These are phyloP conservation scores for Lordiphosa stackelbergi DNA, from an alignment of 1,140 invertebrate genomes.

Conservation along the genomic window DNA sequence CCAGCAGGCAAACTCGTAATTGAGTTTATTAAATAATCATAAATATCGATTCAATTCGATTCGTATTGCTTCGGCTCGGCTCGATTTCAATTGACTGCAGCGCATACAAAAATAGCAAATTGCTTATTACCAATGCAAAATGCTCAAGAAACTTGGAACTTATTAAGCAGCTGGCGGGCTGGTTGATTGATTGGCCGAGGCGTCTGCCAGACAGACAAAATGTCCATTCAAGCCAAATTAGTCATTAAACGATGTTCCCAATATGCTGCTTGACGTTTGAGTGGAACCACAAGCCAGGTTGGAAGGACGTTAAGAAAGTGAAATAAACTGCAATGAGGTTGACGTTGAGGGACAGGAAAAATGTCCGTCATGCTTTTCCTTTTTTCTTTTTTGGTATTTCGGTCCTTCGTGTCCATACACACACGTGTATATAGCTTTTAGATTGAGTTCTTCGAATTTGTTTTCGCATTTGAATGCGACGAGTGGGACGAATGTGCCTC, in stretches of 20 bases:
- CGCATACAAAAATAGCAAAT: slow-evolving; percentile 37
- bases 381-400: slow-evolving; percentile 7
- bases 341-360: slow-evolving; percentile 73
- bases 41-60: slow-evolving; percentile 62
- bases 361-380: slow-evolving; percentile 30
- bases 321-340: slow-evolving; percentile 58
- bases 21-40: slow-evolving; percentile 75
- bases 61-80: slow-evolving; percentile 1
- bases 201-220: slow-evolving; percentile 10
- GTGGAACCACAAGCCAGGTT: slow-evolving; percentile 12
- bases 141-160: slow-evolving; percentile 25
- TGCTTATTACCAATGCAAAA: slow-evolving; percentile 53
- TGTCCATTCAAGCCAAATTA: slow-evolving; percentile 38
- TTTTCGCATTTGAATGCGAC: slow-evolving; percentile 55
- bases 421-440: slow-evolving; percentile 55
- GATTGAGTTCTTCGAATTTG: slow-evolving; percentile 55
- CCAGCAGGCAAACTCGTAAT: slow-evolving; percentile 38
- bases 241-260: slow-evolving; percentile 59
- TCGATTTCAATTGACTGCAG: slow-evolving; percentile 13
- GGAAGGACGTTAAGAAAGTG: slow-evolving; percentile 21
- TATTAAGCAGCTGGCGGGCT: slow-evolving; percentile 33
- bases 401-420: slow-evolving; percentile 28
- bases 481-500: slow-evolving; percentile 38
- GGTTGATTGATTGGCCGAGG: slow-evolving; percentile 32
- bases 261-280: slow-evolving; percentile 26